Percentiles rank a stretch among this genome's conserved stretches.
phyloP scores from a whole-genome alignment of 2,797 vertebrate species.

The Babyrousa celebensis region DNA sequence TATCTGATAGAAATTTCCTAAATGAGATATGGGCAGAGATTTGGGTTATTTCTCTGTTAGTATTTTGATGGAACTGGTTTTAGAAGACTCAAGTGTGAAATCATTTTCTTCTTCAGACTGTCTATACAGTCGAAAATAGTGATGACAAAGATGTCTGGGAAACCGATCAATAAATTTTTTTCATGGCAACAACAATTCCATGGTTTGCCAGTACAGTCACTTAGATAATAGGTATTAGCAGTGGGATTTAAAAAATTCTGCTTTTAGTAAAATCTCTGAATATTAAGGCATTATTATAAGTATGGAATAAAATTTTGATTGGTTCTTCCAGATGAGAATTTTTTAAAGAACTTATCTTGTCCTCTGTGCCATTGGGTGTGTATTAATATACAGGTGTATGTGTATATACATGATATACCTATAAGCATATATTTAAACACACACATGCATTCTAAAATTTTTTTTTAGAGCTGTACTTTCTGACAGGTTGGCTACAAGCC shows the following conservation, averaged over 20 bases:
- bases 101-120: constrained; percentile 14
- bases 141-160: constrained; percentile 40
- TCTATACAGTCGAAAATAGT: constrained; percentile 70
- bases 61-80: constrained; percentile 31
- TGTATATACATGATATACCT: background rate
- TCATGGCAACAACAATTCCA: background rate
- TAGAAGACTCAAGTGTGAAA: constrained; percentile 35
- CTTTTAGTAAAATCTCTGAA: constrained; percentile 72
- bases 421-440: background rate
- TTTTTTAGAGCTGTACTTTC: constrained; percentile 27
- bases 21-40: background rate
- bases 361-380: background rate
- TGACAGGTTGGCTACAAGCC: background rate
- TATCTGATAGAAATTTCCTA: background rate
- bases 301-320: constrained; percentile 78
- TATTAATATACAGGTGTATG: background rate
- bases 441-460: constrained; percentile 49
- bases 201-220: background rate
- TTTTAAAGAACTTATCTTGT: constrained; percentile 55
- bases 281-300: constrained; percentile 65
- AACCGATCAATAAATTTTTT: constrained; percentile 60
- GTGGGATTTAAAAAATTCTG: constrained; percentile 36
- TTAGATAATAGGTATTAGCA: constrained; percentile 62
- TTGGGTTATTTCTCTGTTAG: constrained; percentile 1
- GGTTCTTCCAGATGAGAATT: constrained; percentile 36